Base-by-base conservation (phyloP, 2,888 invertebrate genomes). In the Apoda limacodes region DNA sequence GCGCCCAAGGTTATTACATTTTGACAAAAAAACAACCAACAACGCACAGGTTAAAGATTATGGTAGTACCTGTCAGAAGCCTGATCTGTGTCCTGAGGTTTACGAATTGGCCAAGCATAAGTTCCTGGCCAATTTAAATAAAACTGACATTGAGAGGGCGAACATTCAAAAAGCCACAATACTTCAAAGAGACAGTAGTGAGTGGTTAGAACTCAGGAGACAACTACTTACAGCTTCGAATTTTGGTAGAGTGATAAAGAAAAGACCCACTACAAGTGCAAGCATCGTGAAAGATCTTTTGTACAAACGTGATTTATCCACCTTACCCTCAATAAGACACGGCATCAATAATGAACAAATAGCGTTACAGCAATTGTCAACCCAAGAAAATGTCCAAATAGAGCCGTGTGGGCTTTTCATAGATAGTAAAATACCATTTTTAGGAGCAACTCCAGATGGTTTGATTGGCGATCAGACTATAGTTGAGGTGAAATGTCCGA, bases 371-470 rank as follows among this genome's bases (percentile, higher is more conserved):
- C 37, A 39, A 28, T n/a, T 43, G 6, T 9, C 13, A 11, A 22
- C 6, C 3, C 39, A 42, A 34, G 34, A 38, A 25, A 23, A 34
- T 9, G 20, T 40, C 1, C 13, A 25, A 4, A 43, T 46, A 27
- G 12, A 34, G n/a, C 35, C 36, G 1, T 44, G 43, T 25, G 43
- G 44, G 2, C 31, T 48, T 5, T 47, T 45, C 15, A 39, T 47
- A n/a, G 42, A 48, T 19, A 6, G 31, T 28, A 13, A 37, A 23
- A 30, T 25, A 4, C 31, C 33, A 1, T 43, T 37, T 40, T 28
- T 45, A 15, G 43, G 41, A 6, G 39, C 44, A 10, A 30, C 37
- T 9, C 41, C 46, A 3, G 42, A 45, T 25, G 39, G 41, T 9
- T 23, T 42, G 5, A 11, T 38, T n/a, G 34, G 34, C 17, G 19